phyloP scores from a whole-genome alignment of 2,113 vertebrate genomes.

The Ailuropoda melanoleuca region DNA sequence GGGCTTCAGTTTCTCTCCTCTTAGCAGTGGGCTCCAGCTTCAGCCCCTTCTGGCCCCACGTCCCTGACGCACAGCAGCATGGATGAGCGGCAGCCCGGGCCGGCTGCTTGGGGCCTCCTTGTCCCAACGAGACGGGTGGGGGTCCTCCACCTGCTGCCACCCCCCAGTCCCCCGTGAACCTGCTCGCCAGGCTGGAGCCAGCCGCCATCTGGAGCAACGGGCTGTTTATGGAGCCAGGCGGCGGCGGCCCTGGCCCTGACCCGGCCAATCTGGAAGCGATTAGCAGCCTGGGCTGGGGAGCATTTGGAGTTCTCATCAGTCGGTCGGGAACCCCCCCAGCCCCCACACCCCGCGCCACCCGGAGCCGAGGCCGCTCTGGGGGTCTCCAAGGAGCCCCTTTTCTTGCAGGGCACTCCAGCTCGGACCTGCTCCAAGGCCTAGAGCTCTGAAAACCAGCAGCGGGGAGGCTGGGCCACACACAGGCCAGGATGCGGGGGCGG shows the following conservation, averaged over 20 bases:
- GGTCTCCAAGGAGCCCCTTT: constrained; percentile 60
- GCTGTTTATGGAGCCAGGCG: constrained; percentile 99
- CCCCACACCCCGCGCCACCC: not conserved
- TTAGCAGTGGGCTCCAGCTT: not conserved
- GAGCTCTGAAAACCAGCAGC: not conserved
- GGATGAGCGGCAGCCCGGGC: not conserved
- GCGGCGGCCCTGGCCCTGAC: constrained; percentile 98
- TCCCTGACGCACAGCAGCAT: not conserved
- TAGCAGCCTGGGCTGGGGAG: constrained; percentile 86
- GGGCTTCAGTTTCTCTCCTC: constrained; percentile 44
- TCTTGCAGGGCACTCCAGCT: constrained; percentile 36
- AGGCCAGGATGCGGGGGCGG: constrained; percentile 26
- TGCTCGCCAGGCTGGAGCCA: constrained; percentile 99
- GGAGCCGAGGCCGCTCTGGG: constrained; percentile 35
- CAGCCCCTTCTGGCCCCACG: not conserved
- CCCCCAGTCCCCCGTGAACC: constrained; percentile 96
- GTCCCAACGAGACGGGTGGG: constrained; percentile 11
- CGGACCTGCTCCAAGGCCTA: constrained; percentile 32
- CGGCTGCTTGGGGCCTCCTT: constrained; percentile 1
- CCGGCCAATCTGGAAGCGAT: constrained; percentile 99
- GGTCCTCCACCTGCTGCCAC: constrained; percentile 99
- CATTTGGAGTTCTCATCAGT: constrained; percentile 88
- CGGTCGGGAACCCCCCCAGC: not conserved
- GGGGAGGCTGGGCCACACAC: constrained; percentile 62
- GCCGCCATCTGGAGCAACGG: constrained; percentile 99